A percentile compares a stretch with the other conserved stretches of the same genome.
Evolutionary conservation across 2,797 vertebrate genomes (phyloP).

Genomic region (Spondyliosoma cantharus): DNA sequence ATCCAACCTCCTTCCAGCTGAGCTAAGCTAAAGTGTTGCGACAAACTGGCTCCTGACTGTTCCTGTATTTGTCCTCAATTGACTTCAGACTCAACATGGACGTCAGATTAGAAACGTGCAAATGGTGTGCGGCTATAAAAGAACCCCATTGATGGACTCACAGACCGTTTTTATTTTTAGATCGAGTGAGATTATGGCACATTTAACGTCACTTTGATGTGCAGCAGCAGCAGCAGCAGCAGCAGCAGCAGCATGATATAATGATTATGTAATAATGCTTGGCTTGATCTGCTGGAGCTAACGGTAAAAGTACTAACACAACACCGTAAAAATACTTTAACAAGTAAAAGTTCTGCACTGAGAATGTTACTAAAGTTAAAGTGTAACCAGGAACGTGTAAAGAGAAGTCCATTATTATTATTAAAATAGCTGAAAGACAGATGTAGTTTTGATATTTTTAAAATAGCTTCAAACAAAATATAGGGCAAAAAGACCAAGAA

Average conservation of each 20-base stretch:
- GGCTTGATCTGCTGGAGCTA: conserved; percentile 2
- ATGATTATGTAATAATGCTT: not conserved
- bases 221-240: conserved; percentile 12
- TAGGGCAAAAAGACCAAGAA: not conserved
- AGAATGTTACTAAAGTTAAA: no score
- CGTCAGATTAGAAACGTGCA: conserved; percentile 4
- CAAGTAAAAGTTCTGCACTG: not conserved
- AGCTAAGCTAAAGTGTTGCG: not conserved
- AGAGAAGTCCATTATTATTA: not conserved
- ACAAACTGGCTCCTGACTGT: not conserved
- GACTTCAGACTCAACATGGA: conserved; percentile 3
- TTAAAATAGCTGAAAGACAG: conserved; percentile 2
- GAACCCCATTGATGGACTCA: not conserved
- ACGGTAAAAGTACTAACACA: no score
- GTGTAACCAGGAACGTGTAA: no score
- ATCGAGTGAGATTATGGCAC: conserved; percentile 7
- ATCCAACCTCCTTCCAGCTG: not conserved
- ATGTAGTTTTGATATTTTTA: not conserved
- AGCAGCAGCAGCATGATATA: no score
- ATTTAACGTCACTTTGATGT: conserved; percentile 25
- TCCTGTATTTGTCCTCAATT: conserved; percentile 19
- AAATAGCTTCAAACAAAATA: not conserved
- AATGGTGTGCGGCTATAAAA: conserved; percentile 15
- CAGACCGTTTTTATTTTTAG: conserved; percentile 37
- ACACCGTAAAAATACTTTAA: not conserved